A percentile compares a stretch with the other conserved stretches of the same genome.
These are phyloP conservation scores for Mionectes macconnelli DNA, from an alignment of 2,113 vertebrate genomes.

Conservation along the genomic window DNA sequence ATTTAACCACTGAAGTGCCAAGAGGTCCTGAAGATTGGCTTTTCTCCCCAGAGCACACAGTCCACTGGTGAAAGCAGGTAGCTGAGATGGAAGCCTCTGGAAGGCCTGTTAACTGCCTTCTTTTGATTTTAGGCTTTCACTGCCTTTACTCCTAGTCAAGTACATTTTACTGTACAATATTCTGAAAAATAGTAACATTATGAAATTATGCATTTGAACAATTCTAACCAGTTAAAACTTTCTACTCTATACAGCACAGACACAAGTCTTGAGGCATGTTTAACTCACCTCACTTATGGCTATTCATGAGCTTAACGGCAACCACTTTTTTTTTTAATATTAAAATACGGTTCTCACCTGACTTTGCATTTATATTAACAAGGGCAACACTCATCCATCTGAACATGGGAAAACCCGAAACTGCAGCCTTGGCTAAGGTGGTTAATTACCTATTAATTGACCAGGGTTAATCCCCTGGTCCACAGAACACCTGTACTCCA, in stretches of 20 bases:
- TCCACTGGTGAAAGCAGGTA: neutral
- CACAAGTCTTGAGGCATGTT: neutral
- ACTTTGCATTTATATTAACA: neutral
- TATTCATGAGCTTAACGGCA: fast-evolving
- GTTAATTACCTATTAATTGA: neutral
- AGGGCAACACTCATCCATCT: neutral
- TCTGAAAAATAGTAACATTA: neutral
- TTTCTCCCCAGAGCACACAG: neutral
- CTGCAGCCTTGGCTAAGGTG: neutral
- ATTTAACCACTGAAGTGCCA: conserved; percentile 66
- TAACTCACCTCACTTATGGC: fast-evolving
- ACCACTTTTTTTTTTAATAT: fast-evolving
- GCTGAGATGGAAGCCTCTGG: neutral
- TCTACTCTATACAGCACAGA: neutral
- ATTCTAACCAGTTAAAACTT: neutral
- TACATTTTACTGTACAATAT: neutral
- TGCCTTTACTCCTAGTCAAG: neutral
- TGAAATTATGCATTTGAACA: neutral
- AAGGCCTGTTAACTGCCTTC: neutral
- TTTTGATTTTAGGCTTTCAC: neutral
- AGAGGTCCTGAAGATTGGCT: neutral
- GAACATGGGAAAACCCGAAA: neutral
- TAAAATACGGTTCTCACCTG: neutral
- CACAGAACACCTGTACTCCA: neutral
- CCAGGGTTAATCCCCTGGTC: neutral